Conservation (phyloP, 2,797 vertebrate genomes). For the Coendou prehensilis region DNA sequence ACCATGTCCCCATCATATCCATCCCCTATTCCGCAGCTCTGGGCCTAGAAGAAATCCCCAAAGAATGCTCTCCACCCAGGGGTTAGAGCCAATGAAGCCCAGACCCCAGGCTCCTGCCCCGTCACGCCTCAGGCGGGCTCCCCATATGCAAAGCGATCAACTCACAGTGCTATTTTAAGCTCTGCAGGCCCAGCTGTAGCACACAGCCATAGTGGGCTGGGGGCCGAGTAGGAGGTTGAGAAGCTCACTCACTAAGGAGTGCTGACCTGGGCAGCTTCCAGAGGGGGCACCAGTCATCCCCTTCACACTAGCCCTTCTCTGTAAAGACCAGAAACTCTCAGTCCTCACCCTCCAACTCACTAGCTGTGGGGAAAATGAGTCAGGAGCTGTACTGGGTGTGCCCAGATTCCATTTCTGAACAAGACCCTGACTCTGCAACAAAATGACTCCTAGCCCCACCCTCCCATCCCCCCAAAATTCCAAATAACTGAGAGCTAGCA, state of each 20-base stretch:
- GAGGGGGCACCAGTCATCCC: neutral
- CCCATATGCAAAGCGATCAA: slow-evolving; percentile 68
- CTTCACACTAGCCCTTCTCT: neutral
- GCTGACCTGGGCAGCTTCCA: neutral
- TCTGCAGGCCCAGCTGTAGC: slow-evolving; percentile 73
- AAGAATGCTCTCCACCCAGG: neutral
- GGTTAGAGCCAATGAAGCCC: neutral
- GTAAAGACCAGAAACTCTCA: neutral
- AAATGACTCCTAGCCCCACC: slow-evolving; percentile 38
- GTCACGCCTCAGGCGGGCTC: slow-evolving; percentile 37
- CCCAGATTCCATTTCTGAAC: slow-evolving; percentile 72
- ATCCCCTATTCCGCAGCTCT: neutral
- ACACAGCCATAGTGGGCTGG: slow-evolving; percentile 55
- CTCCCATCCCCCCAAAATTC: slow-evolving; percentile 7
- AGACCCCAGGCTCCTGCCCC: slow-evolving; percentile 57
- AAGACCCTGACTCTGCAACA: slow-evolving; percentile 51
- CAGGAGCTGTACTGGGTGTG: neutral
- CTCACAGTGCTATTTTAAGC: slow-evolving; percentile 84
- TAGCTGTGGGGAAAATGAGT: slow-evolving; percentile 3
- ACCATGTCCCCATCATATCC: neutral
- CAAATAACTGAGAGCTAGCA: neutral
- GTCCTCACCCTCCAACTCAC: slow-evolving; percentile 25
- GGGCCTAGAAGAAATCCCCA: neutral
- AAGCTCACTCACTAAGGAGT: slow-evolving; percentile 4
- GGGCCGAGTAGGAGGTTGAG: slow-evolving; percentile 48